Percentiles rank a stretch among this genome's conserved stretches.
phyloP scores from a whole-genome alignment of 2,113 vertebrate species.

The Dolichotis patagonum region DNA sequence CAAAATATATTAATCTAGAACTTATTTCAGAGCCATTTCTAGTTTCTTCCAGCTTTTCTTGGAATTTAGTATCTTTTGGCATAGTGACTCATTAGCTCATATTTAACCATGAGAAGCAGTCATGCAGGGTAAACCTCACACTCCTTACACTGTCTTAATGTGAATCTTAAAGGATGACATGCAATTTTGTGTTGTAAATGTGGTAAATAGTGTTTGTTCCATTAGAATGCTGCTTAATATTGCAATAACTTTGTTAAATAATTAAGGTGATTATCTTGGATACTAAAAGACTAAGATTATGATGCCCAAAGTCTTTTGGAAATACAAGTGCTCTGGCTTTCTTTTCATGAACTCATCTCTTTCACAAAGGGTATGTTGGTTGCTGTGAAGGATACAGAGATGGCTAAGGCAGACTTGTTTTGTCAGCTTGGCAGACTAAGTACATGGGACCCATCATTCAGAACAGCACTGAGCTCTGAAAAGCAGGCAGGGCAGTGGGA shows the following conservation, averaged over 20 bases:
- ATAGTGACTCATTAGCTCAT: background rate
- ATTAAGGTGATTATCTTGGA: slow-evolving; percentile 52
- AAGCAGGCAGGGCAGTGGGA: background rate
- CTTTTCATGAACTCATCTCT: background rate
- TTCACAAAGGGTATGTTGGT: background rate
- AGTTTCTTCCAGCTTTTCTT: slow-evolving; percentile 28
- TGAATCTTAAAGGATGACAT: slow-evolving; percentile 30
- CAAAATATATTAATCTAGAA: background rate
- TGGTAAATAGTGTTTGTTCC: slow-evolving; percentile 31
- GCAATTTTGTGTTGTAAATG: background rate
- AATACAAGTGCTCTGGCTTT: background rate
- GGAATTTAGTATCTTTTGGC: slow-evolving; percentile 26
- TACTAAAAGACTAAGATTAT: slow-evolving; percentile 56
- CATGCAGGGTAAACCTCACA: background rate
- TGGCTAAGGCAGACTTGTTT: background rate
- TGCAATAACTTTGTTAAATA: slow-evolving; percentile 23
- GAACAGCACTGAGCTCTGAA: background rate
- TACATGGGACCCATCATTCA: background rate
- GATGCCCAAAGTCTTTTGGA: background rate
- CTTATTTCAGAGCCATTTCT: slow-evolving; percentile 21
- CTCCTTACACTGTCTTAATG: background rate
- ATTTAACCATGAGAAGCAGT: background rate
- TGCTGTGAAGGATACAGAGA: background rate
- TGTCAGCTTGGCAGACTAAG: background rate
- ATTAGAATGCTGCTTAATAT: slow-evolving; percentile 6